Percentiles rank a stretch among this genome's conserved stretches.
phyloP scores from a whole-genome alignment of 2,113 vertebrate genomes.

The Daphoenositta chrysoptera region DNA sequence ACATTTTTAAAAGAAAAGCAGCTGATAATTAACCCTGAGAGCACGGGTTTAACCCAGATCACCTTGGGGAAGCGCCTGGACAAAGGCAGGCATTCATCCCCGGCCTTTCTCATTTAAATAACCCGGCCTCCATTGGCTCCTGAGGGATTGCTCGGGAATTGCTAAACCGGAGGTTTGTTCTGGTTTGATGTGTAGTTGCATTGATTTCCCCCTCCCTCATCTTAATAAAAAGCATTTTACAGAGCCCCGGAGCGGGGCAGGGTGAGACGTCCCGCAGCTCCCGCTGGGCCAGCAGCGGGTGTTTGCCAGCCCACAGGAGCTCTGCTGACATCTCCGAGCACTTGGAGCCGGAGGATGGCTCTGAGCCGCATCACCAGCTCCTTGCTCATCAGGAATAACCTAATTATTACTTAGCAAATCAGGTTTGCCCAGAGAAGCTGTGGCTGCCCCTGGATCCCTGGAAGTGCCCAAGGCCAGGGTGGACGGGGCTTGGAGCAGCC shows the following conservation, averaged over 20 bases:
- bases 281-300: background rate
- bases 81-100: conserved; percentile 24
- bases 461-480: background rate
- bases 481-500: background rate
- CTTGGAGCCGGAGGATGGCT: background rate
- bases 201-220: background rate
- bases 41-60: background rate
- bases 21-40: conserved; percentile 31
- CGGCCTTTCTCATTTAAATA: conserved; percentile 38
- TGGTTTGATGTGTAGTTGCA: background rate
- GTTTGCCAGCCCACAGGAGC: background rate
- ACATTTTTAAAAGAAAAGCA: conserved; percentile 18
- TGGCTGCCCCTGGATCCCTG: background rate
- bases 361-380: background rate
- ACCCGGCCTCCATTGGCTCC: background rate
- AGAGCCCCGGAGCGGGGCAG: background rate
- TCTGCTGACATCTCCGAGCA: background rate
- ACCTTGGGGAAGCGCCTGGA: background rate
- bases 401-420: background rate
- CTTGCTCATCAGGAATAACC: background rate
- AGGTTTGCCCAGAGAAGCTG: background rate
- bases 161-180: background rate
- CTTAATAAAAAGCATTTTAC: background rate
- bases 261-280: background rate
- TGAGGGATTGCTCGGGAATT: background rate